Base-by-base conservation (phyloP, 2,113 vertebrate genomes). In the Myotis davidii region DNA sequence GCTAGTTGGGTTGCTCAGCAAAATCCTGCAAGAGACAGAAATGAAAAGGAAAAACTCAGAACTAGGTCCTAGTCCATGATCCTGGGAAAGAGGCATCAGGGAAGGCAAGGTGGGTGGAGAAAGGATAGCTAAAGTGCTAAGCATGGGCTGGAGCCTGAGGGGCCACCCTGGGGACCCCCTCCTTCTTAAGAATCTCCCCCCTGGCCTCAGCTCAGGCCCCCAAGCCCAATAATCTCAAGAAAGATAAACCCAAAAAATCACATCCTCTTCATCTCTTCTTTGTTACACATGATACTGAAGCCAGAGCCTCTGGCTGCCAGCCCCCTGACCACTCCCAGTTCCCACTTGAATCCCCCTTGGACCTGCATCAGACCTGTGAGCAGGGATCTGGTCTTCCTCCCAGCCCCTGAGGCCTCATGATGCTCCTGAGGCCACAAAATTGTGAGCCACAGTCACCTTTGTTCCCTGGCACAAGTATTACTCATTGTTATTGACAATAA, bases 371-470 rank as follows among this genome's bases (percentile, higher is more conserved):
- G 54, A 16, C 70, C 7, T 0, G 0, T 54, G 76, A 74, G 21
- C 56, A 48, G 37, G 14, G 18, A 54, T 42, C n/a, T 23, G 50
- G 23, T 18, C 54, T 59, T 88, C 34, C 1, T 29, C 65, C 82
- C 34, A 20, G 32, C 48, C n/a, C 23, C 20, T 0, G 27, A 7
- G 39, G 5, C 32, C 48, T 50, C 7, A 0, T 5, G 9, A 54
- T n/a, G 74, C 20, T 94, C 61, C 34, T 6, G n/a, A 79, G 23
- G 42, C 65, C 54, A 32, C 56, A 72, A 90, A 45, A 54, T 16
- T 8, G 48, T 54, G 73, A 70, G 42, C 86, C 73, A 32, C 17
- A 54, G 42, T 83, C 64, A n/a, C 92, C 91, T 96, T 91, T 95
- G 95, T 94, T 89, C 69, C 79, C 4, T 32, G 81, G 72, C 1